Evolutionary conservation across 2,113 vertebrate genomes (phyloP), one percentile per base, ranked within the genome.

Genomic region (Heterochromis multidens): DNA sequence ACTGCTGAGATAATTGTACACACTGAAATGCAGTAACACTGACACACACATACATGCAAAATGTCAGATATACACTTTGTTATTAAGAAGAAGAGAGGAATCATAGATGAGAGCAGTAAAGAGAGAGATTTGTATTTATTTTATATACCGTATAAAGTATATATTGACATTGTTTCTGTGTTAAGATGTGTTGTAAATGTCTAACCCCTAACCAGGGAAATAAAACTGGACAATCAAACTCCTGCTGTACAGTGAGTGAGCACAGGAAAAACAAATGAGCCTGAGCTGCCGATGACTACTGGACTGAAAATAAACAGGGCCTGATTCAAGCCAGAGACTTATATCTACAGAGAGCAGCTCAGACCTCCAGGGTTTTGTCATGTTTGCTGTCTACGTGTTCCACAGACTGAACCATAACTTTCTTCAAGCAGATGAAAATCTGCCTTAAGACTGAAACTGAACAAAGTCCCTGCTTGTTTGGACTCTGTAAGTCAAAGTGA

Each of bases 111-210:
- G 61, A 85, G 74, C 83, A 79, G 65, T 80, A 80, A 79, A 65
- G 62, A 79, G 89, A 80, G 83, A 95, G 84, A 96, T 96, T 96
- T 96, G 92, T 96, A 95, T 96, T 96, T 96, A 95, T 96, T 96
- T 96, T 96, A 91, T 96, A 95, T 94, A 94, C 86, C 89, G 33
- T 89, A 93, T 93, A 92, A 91, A 94, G 82, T 92, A 93, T 94
- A 92, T 93, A 94, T 94, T 93, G 90, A 87, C 92, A 94, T 91
- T 88, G 90, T 94, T 93, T 76, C 83, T 93, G 87, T 95, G 93
- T 95, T 87, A 87, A 92, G 88, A 88, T 90, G 90, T 93, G 91
- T 83, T 94, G 93, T 94, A 93, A 84, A 94, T 89, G 67, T 83
- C 61, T 86, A 81, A 87, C 87, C 74, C 80, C 89, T 82, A 81